Conservation (phyloP, 1,140 invertebrate genomes). For the Eriosoma lanigerum region DNA sequence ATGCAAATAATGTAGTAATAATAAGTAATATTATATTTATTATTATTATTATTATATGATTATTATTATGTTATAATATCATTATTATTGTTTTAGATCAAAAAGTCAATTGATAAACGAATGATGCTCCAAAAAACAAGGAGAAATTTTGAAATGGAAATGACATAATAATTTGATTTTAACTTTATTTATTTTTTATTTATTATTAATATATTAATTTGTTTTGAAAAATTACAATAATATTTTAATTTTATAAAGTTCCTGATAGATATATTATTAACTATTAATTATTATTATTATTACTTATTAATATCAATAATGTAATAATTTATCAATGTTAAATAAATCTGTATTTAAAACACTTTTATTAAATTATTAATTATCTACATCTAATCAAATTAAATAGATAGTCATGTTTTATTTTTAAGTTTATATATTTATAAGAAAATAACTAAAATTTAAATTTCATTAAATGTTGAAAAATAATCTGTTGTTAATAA, state of each 20-base stretch:
- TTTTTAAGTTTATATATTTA: too few species aligned
- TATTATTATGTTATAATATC: too few species aligned
- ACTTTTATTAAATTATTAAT: too few species aligned
- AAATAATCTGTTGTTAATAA: too few species aligned
- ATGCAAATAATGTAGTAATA: too few species aligned
- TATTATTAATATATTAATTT: not conserved
- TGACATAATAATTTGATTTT: slow-evolving; percentile 15
- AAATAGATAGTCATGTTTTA: too few species aligned
- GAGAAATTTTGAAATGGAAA: slow-evolving; percentile 45
- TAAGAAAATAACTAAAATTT: too few species aligned
- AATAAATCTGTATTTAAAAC: too few species aligned
- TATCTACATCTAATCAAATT: too few species aligned
- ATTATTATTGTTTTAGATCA: slow-evolving; percentile 34
- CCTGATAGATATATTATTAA: not conserved
- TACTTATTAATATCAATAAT: not conserved
- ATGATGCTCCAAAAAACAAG: slow-evolving; percentile 45
- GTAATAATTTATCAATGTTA: not conserved
- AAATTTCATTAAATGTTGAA: too few species aligned
- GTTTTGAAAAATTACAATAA: not conserved
- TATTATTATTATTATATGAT: too few species aligned
- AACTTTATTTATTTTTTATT: not conserved
- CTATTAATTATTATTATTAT: not conserved
- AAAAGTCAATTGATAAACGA: slow-evolving; percentile 44
- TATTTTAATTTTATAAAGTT: not conserved
- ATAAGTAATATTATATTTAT: too few species aligned